Evolutionary conservation across 2,888 invertebrate species (phyloP), one percentile per base, ranked within the genome.

Genomic region (Chrysolina oricalcia): DNA sequence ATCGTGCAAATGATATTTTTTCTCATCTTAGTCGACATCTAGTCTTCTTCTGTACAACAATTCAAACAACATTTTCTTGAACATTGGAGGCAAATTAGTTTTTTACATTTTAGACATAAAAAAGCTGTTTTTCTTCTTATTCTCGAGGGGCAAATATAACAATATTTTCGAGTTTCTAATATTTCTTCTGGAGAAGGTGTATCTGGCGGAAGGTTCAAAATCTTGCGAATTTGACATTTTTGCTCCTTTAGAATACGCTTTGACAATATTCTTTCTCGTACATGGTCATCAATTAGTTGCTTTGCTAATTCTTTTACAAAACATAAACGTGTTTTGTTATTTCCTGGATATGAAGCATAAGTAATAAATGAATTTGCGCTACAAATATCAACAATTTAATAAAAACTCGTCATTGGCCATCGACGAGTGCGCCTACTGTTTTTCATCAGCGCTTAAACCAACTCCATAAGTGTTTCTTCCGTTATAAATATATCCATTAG

Each of bases 331-430:
- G 43, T 43, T 43, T 11, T 43, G 43, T 11, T 11, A 43, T 43
- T 43, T 13, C 15, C 43, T 15, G 2, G 43, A 43, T 13, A 43
- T 11, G 43, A 41, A 11, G 11, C 13, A 27, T 3, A 27, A 27
- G 5, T 27, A 27, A 27, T 27, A 27, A 27, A 27, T 27, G 27
- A 27, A 27, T 27, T 27, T 27, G 27, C 27, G 27, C 27, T 27
- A 27, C 27, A 27, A 27, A 27, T 27, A 43, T 43, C 43, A 43
- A 11, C 11, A 11, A 43, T 43, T 11, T 19, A 15, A 65, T 40
- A 72, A 35, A 65, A 65, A 27, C 5, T 50, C 17, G 72, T 50
- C 53, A 72, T 48, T 27, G 72, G 65, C 65, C 65, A 72, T 23
- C 72, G 19, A n/a, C 73, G 19, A 11, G 63, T 70, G 15, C 64